These are phyloP conservation scores for Ifrita kowaldi DNA, from an alignment of 2,113 vertebrate species.

Conservation along the genomic window DNA sequence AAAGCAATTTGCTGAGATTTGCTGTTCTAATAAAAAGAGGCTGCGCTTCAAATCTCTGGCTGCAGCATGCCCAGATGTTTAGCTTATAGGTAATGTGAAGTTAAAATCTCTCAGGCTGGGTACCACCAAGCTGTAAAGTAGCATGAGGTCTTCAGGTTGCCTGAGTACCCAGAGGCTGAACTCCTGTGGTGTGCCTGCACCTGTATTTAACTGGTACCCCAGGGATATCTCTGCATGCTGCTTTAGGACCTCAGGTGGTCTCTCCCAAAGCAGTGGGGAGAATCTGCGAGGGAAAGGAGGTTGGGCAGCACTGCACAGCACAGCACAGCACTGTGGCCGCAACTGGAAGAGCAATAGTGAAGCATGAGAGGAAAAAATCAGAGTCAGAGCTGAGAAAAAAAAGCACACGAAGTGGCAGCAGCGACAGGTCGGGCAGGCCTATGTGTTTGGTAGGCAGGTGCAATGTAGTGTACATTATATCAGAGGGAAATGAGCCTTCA, in stretches of 20 bases:
- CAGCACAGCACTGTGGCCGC: accelerated
- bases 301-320: neutral
- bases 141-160: neutral
- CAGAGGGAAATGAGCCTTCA: neutral
- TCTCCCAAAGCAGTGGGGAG: neutral
- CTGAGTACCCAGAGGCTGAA: neutral
- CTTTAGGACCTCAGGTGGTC: neutral
- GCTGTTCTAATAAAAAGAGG: neutral
- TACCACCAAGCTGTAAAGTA: neutral
- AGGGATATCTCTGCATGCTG: neutral
- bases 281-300: neutral
- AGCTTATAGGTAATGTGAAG: neutral
- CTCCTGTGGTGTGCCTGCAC: neutral
- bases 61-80: neutral
- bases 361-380: neutral
- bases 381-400: neutral
- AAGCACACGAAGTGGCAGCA: neutral
- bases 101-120: neutral
- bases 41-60: neutral
- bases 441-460: neutral
- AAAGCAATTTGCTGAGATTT: neutral
- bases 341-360: neutral
- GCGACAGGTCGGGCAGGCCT: neutral
- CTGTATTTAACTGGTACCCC: neutral
- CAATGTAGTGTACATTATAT: neutral